A percentile compares a stretch with the other conserved stretches of the same genome.
phyloP scores from a whole-genome alignment of 2,888 invertebrate species.

The Cerastoderma edule region DNA sequence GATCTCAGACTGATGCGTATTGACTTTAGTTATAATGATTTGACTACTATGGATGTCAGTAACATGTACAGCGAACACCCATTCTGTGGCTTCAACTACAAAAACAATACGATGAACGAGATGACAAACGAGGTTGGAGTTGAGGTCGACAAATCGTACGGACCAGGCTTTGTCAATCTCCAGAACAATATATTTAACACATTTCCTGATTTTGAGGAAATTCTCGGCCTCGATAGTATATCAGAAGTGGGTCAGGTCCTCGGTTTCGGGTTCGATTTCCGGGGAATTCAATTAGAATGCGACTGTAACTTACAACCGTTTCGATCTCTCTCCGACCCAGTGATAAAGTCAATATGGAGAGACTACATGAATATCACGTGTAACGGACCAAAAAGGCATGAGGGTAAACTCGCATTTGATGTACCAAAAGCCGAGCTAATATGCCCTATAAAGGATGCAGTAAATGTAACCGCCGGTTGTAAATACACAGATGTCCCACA shows the following conservation, averaged over 20 bases:
- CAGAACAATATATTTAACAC: slow-evolving; percentile 30
- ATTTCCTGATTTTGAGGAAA: slow-evolving; percentile 42
- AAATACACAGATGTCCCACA: slow-evolving; percentile 33
- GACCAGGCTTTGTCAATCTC: slow-evolving; percentile 36
- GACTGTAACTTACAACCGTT: slow-evolving; percentile 51
- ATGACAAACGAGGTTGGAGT: slow-evolving; percentile 29
- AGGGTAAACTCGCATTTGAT: neutral
- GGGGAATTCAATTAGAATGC: slow-evolving; percentile 38
- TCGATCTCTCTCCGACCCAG: slow-evolving; percentile 19
- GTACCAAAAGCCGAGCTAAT: neutral
- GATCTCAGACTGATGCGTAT: neutral
- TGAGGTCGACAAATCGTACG: slow-evolving; percentile 30
- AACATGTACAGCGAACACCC: slow-evolving; percentile 32
- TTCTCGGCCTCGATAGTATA: slow-evolving; percentile 30
- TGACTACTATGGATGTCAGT: slow-evolving; percentile 29
- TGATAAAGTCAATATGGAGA: slow-evolving; percentile 40
- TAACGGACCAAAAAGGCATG: slow-evolving; percentile 26
- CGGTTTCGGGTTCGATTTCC: slow-evolving; percentile 44
- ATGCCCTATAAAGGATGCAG: slow-evolving; percentile 16
- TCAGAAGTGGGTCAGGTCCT: slow-evolving; percentile 34
- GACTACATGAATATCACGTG: slow-evolving; percentile 42
- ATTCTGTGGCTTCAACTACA: slow-evolving; percentile 42
- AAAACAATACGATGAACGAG: slow-evolving; percentile 36
- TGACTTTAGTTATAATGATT: neutral
- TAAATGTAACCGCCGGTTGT: slow-evolving; percentile 27